Base-by-base conservation (phyloP, 2,888 invertebrate genomes). In the Meganola albula region DNA sequence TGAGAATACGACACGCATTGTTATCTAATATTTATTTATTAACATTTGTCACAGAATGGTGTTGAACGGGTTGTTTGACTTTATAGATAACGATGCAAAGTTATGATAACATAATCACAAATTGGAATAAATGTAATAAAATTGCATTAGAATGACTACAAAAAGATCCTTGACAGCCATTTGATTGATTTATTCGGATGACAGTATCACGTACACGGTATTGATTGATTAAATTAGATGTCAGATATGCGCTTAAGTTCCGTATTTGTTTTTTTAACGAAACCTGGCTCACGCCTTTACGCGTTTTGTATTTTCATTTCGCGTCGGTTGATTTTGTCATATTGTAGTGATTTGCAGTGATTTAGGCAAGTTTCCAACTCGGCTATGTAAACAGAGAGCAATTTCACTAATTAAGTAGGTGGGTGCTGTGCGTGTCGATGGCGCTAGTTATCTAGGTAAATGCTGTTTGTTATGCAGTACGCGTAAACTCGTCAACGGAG, bases 351-450 rank as follows among this genome's bases (percentile, higher is more conserved):
- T 40, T 37, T 36, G 12, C 39, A 48, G 56, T 60, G 54, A 65
- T 68, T 69, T 65, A 67, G 66, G 59, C 67, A 65, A 65, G 66
- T 70, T 63, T 62, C 60, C 61, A 67, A 61, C 55, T 58, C 50
- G 50, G 55, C 61, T 66, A 67, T 66, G 64, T 69, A 70, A 74
- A 74, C 70, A 72, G 58, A 58, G 53, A 59, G 59, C 73, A 70
- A 75, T 79, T 76, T 78, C 68, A 64, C 74, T 80, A 80, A 79
- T 80, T 77, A 78, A 73, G 71, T 65, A 72, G 55, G 58, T 68
- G 59, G n/a, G n/a, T n/a, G n/a, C n/a, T n/a, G 47, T 50, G 63
- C 57, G 62, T 66, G 63, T 63, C 58, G 57, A 33, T 52, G 59
- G 44, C 48, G 47, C 51, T n/a, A n/a, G n/a, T n/a, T n/a, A n/a